These are phyloP conservation scores for Otus sunia DNA, from an alignment of 2,113 vertebrate species.

Conservation along the genomic window DNA sequence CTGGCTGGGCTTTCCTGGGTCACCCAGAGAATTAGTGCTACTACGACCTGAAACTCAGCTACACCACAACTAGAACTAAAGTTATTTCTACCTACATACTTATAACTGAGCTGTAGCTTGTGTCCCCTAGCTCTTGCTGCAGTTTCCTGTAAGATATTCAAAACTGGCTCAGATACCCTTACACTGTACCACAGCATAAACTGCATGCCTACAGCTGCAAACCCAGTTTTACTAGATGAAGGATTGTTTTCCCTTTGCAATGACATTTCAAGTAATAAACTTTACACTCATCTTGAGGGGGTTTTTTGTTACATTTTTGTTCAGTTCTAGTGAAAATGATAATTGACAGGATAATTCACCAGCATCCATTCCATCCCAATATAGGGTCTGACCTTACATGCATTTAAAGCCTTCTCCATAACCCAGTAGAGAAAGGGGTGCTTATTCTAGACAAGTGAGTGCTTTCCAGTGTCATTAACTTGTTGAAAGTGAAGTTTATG, in stretches of 20 bases:
- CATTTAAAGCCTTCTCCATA: background rate
- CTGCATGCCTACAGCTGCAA: background rate
- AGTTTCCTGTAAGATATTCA: fast-evolving
- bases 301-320: background rate
- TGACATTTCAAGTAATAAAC: background rate
- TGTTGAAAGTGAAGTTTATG: background rate
- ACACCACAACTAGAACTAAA: background rate
- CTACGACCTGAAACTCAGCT: background rate
- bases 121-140: background rate
- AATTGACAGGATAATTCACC: background rate
- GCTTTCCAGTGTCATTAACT: background rate
- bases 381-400: background rate
- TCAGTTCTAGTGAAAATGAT: background rate
- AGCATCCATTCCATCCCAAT: background rate
- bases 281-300: background rate
- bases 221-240: background rate
- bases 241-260: background rate
- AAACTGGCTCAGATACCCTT: background rate
- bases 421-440: background rate
- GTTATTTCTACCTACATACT: background rate
- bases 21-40: background rate
- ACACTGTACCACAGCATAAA: background rate
- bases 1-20: background rate
- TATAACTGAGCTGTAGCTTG: background rate
- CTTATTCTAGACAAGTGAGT: background rate